Evolutionary conservation across 2,113 vertebrate genomes (phyloP), one percentile per base, ranked within the genome.

Genomic region (Labrus mixtus): DNA sequence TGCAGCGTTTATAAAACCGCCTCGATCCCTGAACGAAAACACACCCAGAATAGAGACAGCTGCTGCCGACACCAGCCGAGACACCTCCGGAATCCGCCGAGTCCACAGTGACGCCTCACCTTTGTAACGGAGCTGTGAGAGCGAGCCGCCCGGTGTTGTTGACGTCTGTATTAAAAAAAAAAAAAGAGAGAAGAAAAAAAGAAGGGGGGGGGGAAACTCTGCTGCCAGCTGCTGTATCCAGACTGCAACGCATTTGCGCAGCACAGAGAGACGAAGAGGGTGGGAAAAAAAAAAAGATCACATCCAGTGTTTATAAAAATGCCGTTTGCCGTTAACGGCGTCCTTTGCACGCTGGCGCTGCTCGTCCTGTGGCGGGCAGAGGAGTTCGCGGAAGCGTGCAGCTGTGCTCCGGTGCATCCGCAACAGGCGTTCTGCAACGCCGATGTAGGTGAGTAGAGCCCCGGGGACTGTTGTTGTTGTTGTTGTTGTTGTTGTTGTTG

Each of bases 391-490:
- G 95, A 96, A 69, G 97, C 96, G 57, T 98, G 97, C 95, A 98
- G 97, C 94, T 98, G 97, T 90, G 96, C 97, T 48, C 97, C 97
- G 43, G 96, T 96, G 12, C 97, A 98, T 84, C 97, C 97, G 91
- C 97, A 98, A 93, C 96, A 98, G 96, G 97, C 96, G 76, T 97
- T 97, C 95, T 98, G 97, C 95, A 97, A 97, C 92, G 96, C 97
- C 43, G 97, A 97, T 76, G 89, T 97, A 88, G 97, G 97, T 97
- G 94, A 98, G 97, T 91, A 29, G 25, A 45, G 56, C 74, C 8
- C 25, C 57, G 50, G 61, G 6, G 41, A 36, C 64, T 69, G 57
- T 19, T 60, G 68, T 8, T 67, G 68, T 1, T 54, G 64, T 56
- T 82, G 76, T 66, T 67, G 57, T 58, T 83, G 80, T 87, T 84